phyloP scores from a whole-genome alignment of 2,113 vertebrate genomes.

The Tachuris rubrigastra region DNA sequence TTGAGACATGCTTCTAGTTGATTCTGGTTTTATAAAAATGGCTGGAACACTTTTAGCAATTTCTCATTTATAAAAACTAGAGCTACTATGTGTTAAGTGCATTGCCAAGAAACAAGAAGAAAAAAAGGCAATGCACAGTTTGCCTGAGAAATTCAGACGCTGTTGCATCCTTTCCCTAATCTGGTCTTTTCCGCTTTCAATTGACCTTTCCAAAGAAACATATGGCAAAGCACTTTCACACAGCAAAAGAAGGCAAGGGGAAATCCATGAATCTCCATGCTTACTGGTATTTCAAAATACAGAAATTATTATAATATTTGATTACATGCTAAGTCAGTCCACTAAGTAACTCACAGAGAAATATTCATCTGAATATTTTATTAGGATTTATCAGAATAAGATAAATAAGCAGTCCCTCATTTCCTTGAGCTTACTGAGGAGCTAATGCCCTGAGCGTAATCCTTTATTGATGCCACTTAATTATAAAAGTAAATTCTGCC shows the following conservation, averaged over 20 bases:
- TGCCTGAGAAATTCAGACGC: not conserved
- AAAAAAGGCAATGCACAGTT: not conserved
- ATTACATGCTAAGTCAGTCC: not conserved
- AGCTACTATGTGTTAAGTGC: not conserved
- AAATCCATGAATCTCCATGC: not conserved
- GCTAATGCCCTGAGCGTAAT: not conserved
- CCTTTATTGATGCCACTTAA: not conserved
- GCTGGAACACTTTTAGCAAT: not conserved
- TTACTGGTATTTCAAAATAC: not conserved
- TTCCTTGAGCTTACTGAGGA: not conserved
- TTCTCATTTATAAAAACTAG: not conserved
- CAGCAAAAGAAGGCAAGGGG: not conserved
- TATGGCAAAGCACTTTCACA: not conserved
- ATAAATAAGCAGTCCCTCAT: not conserved
- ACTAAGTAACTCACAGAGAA: not conserved
- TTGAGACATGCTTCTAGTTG: not conserved
- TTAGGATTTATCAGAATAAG: constrained; percentile 7
- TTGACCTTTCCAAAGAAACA: not conserved
- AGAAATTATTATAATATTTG: not conserved
- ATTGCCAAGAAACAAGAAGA: not conserved
- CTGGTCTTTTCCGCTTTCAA: not conserved
- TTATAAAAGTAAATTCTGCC: constrained; percentile 34
- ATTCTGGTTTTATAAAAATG: not conserved
- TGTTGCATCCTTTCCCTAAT: not conserved
- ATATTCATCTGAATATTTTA: not conserved